phyloP scores from a whole-genome alignment of 2,113 vertebrate genomes.

The Seriola rivoliana region DNA sequence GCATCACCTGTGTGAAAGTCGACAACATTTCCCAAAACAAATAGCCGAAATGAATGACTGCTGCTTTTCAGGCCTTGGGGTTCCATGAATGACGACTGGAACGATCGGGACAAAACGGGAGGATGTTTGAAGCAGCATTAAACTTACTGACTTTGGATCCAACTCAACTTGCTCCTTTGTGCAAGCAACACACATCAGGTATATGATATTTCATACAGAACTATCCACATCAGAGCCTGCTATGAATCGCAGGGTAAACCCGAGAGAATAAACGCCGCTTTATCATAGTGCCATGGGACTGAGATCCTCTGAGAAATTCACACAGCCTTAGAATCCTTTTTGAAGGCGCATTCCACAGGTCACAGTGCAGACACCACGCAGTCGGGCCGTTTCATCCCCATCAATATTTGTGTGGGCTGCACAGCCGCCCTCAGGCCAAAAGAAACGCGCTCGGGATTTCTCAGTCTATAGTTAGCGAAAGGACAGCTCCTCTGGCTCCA shows the following conservation, averaged over 20 bases:
- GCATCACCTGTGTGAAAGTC: not conserved
- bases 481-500: constrained; percentile 71
- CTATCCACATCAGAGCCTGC: not conserved
- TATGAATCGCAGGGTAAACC: constrained; percentile 25
- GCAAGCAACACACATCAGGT: constrained; percentile 1
- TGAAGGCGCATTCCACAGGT: constrained; percentile 78
- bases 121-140: not conserved
- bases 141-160: not conserved
- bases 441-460: constrained; percentile 69
- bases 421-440: constrained; percentile 67
- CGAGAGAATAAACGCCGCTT: constrained; percentile 40
- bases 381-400: constrained; percentile 71
- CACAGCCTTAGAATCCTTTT: constrained; percentile 64
- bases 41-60: not conserved
- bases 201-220: constrained; percentile 4
- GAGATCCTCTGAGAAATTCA: constrained; percentile 60
- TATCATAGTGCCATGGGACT: constrained; percentile 40
- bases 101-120: not conserved
- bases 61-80: not conserved
- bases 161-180: not conserved
- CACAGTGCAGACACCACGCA: constrained; percentile 73
- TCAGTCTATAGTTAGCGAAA: constrained; percentile 75
- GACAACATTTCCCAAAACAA: constrained; percentile 10
- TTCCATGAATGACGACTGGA: not conserved
- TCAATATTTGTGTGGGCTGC: constrained; percentile 82